Base-by-base conservation (phyloP, 2,797 vertebrate species). In the Enteromius anoplus region DNA sequence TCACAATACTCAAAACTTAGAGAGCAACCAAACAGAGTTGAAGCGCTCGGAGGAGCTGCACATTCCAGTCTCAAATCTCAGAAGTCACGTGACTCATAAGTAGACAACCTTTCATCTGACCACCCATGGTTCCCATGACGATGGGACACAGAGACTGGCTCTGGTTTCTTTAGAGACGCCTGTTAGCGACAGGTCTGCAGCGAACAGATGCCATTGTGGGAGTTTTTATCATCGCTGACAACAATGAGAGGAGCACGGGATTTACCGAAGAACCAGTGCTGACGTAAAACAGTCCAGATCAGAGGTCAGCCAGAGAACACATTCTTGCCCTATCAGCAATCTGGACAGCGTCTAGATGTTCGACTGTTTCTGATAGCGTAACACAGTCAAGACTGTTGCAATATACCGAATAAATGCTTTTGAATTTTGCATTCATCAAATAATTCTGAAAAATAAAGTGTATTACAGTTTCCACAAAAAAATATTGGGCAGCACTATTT, bases 141-240 rank as follows among this genome's bases (percentile, higher is more conserved):
- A 69, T 26, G 8, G 3, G n/a, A 55, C 76, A 68, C 29, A 68
- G 77, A 75, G 53, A 8, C 34, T 51, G 26, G 42, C 26, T 47
- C 77, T 62, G 62, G 77, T 75, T 75, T 75, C 73, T 53, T 75
- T 42, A 60, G 73, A 75, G 73, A 75, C 34, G 53, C 45, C 29
- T 68, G 77, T 68, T 34, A 34, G 45, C 60, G 4, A 26, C 73
- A 60, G 34, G 73, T 40, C 23, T 75, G 10, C 12, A 21, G 15
- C 62, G 75, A 76, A 80, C 19, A 80, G 51, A 45, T 23, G 65
- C 47, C 73, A 70, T 53, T 80, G 65, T 70, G 47, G 21, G 55
- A 77, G 23, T 62, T 77, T 62, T 62, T 77, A 62, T 45, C 75
- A 45, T 21, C 15, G 29, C 23, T 12, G 55, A 29, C 8, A 11